A percentile compares a stretch with the other conserved stretches of the same genome.
These are phyloP conservation scores for Alosa sapidissima DNA, from an alignment of 2,797 vertebrate genomes.

Conservation along the genomic window DNA sequence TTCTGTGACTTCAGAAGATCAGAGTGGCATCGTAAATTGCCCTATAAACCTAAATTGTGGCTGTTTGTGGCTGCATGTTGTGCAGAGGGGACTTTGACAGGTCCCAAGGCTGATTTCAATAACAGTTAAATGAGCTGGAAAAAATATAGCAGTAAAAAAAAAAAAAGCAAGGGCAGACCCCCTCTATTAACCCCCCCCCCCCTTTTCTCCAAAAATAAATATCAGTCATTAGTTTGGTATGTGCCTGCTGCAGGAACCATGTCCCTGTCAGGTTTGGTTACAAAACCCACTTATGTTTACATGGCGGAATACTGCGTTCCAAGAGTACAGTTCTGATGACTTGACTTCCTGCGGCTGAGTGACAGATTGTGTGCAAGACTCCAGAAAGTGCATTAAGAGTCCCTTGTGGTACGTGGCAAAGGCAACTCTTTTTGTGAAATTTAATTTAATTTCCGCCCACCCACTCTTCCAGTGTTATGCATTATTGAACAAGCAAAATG, in stretches of 20 bases:
- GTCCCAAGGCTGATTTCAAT: not conserved
- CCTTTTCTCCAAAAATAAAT: not conserved
- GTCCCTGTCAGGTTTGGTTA: not conserved
- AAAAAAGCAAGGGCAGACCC: not conserved
- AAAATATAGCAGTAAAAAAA: not conserved
- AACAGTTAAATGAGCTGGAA: not conserved
- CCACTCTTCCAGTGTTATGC: not conserved
- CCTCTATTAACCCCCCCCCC: no score
- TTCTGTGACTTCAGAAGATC: not conserved
- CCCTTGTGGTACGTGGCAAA: not conserved
- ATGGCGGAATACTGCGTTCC: not conserved
- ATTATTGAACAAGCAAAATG: slow-evolving; percentile 40
- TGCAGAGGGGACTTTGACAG: not conserved
- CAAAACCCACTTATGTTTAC: slow-evolving; percentile 5
- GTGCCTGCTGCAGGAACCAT: not conserved
- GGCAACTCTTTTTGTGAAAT: slow-evolving; percentile 7
- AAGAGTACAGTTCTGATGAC: not conserved
- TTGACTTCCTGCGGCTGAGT: not conserved
- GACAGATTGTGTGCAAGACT: slow-evolving; percentile 10
- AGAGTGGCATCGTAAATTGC: not conserved
- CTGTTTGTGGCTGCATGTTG: not conserved
- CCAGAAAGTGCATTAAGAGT: slow-evolving; percentile 28
- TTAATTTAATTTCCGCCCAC: not conserved
- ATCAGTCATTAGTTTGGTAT: slow-evolving; percentile 3
- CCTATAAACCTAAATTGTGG: not conserved